Conservation (phyloP, 2,888 invertebrate genomes). For the Agonopterix heracliana region DNA sequence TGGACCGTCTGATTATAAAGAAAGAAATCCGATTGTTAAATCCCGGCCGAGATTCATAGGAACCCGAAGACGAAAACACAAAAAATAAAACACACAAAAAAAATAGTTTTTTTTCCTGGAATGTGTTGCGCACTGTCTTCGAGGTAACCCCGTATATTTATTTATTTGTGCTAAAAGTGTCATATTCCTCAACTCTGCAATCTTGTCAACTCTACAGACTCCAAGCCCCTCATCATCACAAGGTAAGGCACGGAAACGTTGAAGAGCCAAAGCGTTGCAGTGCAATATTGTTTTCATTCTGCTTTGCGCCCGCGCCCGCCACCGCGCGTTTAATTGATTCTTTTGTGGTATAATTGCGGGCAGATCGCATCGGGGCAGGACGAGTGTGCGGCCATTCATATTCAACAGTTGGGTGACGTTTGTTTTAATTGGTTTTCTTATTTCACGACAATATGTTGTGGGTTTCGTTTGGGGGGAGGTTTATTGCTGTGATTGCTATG, state of each 20-base stretch:
- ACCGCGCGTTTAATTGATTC: constrained; percentile 57
- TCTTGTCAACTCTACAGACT: constrained; percentile 23
- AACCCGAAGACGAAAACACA: too few relatives aligned
- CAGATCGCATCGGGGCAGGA: constrained; percentile 48
- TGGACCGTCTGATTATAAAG: too few relatives aligned
- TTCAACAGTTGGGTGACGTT: constrained; percentile 50
- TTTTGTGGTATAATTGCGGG: constrained; percentile 62
- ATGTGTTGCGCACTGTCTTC: too few relatives aligned
- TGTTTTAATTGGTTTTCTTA: constrained; percentile 53
- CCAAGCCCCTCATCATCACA: constrained; percentile 23
- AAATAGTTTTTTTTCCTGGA: too few relatives aligned
- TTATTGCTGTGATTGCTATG: neutral
- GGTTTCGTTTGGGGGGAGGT: neutral
- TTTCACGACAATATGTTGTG: constrained; percentile 25
- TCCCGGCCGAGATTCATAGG: too few relatives aligned
- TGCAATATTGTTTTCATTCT: constrained; percentile 59
- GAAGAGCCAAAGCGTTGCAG: constrained; percentile 52
- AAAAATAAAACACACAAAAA: too few relatives aligned
- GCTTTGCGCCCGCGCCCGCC: constrained; percentile 27
- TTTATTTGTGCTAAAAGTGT: too few relatives aligned
- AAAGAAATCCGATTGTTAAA: too few relatives aligned
- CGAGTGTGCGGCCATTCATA: constrained; percentile 37
- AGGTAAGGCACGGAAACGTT: constrained; percentile 47
- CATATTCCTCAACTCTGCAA: too few relatives aligned
- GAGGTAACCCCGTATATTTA: too few relatives aligned